phyloP scores from a whole-genome alignment of 2,888 invertebrate species.

The Eristalinus sepulchralis region DNA sequence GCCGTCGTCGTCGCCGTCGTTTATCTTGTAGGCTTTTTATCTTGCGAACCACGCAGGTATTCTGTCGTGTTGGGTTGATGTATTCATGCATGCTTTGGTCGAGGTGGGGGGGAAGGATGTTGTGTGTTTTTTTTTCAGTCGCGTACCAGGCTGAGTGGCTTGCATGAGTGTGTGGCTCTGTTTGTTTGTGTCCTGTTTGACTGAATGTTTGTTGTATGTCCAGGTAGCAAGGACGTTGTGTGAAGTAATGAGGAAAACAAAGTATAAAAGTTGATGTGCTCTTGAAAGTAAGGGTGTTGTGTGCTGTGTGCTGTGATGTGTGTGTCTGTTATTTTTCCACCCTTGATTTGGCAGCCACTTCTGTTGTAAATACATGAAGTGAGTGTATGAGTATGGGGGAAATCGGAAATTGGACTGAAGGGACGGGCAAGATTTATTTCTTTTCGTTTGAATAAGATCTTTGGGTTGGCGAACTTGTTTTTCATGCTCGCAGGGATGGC shows the following conservation, averaged over 20 bases:
- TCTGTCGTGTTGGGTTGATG: constrained; percentile 16
- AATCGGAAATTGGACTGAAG: not conserved
- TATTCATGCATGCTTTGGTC: not conserved
- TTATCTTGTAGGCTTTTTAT: constrained; percentile 7
- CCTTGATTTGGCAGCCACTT: not conserved
- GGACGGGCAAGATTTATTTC: not conserved
- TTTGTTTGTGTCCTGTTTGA: constrained; percentile 24
- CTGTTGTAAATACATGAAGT: not conserved
- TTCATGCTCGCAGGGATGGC: not conserved
- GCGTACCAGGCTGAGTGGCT: constrained; percentile 18
- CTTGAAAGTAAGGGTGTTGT: not conserved
- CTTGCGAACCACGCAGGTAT: constrained; percentile 11
- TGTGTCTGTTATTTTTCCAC: not conserved
- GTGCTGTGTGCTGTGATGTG: not conserved
- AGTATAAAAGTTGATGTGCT: constrained; percentile 27
- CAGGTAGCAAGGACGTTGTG: constrained; percentile 57
- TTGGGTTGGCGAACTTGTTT: not conserved
- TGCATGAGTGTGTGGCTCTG: not conserved
- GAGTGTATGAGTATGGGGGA: not conserved
- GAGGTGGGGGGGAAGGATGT: not conserved
- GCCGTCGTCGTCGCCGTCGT: not conserved
- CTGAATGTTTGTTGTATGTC: constrained; percentile 31
- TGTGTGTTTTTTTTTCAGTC: constrained; percentile 12
- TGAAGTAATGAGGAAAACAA: not conserved
- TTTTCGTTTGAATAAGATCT: not conserved